phyloP scores from a whole-genome alignment of 2,888 invertebrate species.

The Athalia rosae region DNA sequence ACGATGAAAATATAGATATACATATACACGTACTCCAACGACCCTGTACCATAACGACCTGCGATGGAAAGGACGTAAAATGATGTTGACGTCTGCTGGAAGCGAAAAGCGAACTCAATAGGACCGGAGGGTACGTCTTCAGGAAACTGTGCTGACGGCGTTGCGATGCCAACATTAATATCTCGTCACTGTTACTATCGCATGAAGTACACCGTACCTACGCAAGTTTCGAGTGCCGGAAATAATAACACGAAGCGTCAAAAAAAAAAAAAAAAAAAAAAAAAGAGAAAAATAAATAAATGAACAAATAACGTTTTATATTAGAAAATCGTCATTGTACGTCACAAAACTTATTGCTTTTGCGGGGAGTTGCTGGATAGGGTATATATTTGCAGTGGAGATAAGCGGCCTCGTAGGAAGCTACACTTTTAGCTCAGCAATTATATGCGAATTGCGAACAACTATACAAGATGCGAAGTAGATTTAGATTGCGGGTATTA shows the following conservation, averaged over 20 bases:
- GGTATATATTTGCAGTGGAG: too few relatives aligned
- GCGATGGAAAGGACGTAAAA: too few relatives aligned
- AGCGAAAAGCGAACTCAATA: slow-evolving; percentile 21
- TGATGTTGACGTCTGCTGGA: neutral
- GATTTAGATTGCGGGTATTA: slow-evolving; percentile 38
- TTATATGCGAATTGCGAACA: too few relatives aligned
- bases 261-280: neutral
- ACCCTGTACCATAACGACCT: too few relatives aligned
- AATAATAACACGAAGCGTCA: neutral
- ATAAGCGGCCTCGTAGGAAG: too few relatives aligned
- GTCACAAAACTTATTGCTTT: too few relatives aligned
- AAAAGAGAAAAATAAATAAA: neutral
- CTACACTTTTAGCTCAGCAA: too few relatives aligned
- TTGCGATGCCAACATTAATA: slow-evolving; percentile 57
- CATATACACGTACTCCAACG: too few relatives aligned
- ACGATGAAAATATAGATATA: too few relatives aligned
- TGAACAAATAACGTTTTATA: neutral
- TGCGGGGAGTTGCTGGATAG: too few relatives aligned
- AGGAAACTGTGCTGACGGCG: slow-evolving; percentile 49
- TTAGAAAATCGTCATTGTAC: too few relatives aligned
- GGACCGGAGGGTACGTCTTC: slow-evolving; percentile 36
- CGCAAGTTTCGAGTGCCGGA: neutral
- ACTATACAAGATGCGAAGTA: neutral
- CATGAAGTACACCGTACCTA: slow-evolving; percentile 4
- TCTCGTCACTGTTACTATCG: slow-evolving; percentile 56